Conservation (phyloP, 2,797 vertebrate species). For the Poeciliopsis paucimaculata region DNA sequence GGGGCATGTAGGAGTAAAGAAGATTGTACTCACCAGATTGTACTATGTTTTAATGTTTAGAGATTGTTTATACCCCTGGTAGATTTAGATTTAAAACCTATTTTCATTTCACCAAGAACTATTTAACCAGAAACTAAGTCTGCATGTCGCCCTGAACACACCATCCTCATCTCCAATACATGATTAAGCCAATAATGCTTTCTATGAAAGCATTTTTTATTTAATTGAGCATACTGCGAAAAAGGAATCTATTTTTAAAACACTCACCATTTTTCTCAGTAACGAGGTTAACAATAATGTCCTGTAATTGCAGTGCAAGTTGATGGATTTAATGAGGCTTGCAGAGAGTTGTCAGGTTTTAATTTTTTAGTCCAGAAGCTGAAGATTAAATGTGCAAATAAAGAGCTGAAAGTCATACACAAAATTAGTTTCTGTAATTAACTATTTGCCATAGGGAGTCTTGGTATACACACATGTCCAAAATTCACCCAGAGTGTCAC, state of each 20-base stretch:
- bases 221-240: neutral
- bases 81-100: neutral
- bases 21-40: neutral
- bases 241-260: neutral
- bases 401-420: neutral
- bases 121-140: neutral
- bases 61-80: neutral
- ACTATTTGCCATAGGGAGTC: constrained; percentile 10
- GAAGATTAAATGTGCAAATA: neutral
- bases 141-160: neutral
- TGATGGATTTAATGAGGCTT: constrained; percentile 20
- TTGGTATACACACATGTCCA: neutral
- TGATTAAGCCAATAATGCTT: neutral
- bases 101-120: neutral
- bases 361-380: neutral
- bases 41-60: neutral
- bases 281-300: constrained; percentile 7
- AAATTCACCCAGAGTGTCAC: neutral
- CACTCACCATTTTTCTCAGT: neutral
- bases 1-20: neutral
- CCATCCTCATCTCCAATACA: neutral
- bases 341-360: neutral
- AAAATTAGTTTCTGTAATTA: neutral
- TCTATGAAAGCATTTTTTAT: neutral
- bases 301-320: constrained; percentile 10